Conservation (phyloP, 1,140 invertebrate genomes). For the Dendroctonus ponderosae region DNA sequence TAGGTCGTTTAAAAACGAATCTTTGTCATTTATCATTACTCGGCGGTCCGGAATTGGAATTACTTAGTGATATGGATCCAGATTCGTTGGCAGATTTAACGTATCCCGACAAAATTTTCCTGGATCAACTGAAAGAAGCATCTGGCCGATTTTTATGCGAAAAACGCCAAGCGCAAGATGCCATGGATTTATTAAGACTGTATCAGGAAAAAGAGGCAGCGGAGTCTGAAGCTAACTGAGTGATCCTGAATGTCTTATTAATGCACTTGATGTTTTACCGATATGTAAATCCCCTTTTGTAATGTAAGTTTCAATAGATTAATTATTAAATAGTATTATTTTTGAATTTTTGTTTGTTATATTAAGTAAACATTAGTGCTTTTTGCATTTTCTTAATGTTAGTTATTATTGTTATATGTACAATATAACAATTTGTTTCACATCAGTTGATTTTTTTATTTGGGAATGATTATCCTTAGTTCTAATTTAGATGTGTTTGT, state of each 20-base stretch:
- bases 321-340: not conserved
- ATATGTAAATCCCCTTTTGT: slow-evolving; percentile 22
- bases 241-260: slow-evolving; percentile 12
- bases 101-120: slow-evolving; percentile 72
- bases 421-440: too few species aligned
- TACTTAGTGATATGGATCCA: slow-evolving; percentile 82
- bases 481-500: too few species aligned
- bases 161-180: slow-evolving; percentile 79
- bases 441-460: too few species aligned
- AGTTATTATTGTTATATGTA: too few species aligned
- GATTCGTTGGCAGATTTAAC: slow-evolving; percentile 77
- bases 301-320: slow-evolving; percentile 28
- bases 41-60: slow-evolving; percentile 74
- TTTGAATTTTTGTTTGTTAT: not conserved
- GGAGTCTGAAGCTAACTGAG: slow-evolving; percentile 41
- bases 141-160: slow-evolving; percentile 76
- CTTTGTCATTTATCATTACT: slow-evolving; percentile 78
- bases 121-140: slow-evolving; percentile 80
- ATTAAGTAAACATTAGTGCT: too few species aligned
- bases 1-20: slow-evolving; percentile 73
- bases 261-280: slow-evolving; percentile 16
- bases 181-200: slow-evolving; percentile 69
- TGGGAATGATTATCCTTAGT: too few species aligned
- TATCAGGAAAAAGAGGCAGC: slow-evolving; percentile 49
- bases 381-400: too few species aligned